These are phyloP conservation scores for Aplysina aerophoba DNA, from an alignment of 37 sponge, comb jelly and placozoan genomes.

Conservation along the genomic window DNA sequence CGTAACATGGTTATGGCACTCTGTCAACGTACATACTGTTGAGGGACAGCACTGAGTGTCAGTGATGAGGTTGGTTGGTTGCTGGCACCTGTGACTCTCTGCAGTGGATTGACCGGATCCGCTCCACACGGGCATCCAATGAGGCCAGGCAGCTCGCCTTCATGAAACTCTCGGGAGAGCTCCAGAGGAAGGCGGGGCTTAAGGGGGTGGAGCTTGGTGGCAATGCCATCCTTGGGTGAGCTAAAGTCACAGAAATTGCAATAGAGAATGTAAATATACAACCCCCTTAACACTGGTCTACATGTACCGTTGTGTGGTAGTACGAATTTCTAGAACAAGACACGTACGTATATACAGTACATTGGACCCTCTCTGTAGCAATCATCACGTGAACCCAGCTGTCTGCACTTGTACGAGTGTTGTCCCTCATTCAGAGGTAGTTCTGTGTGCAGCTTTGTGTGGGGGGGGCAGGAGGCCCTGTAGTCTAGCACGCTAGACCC, in stretches of 20 bases:
- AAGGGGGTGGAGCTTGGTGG: constrained; percentile 84
- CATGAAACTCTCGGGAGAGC: constrained; percentile 74
- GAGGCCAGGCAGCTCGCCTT: constrained; percentile 88
- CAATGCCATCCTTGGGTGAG: constrained; percentile 88
- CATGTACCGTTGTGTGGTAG: too few species aligned
- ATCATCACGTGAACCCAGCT: too few species aligned
- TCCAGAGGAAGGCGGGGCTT: constrained; percentile 75
- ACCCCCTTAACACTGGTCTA: too few species aligned
- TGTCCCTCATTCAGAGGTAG: too few species aligned
- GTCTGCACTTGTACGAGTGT: too few species aligned
- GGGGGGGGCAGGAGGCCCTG: too few species aligned
- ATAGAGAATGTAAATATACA: too few species aligned
- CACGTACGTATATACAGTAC: too few species aligned
- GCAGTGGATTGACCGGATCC: constrained; percentile 93
- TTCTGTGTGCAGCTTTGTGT: background rate
- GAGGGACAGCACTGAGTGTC: background rate
- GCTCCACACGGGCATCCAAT: constrained; percentile 84
- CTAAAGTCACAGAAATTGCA: too few species aligned
- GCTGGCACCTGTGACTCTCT: background rate
- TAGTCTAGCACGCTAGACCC: too few species aligned
- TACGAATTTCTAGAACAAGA: too few species aligned
- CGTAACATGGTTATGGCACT: background rate
- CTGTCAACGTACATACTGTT: background rate
- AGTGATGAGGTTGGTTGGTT: background rate
- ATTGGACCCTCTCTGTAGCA: too few species aligned